phyloP scores from a whole-genome alignment of 1,140 invertebrate genomes.

The Adelges cooleyi region DNA sequence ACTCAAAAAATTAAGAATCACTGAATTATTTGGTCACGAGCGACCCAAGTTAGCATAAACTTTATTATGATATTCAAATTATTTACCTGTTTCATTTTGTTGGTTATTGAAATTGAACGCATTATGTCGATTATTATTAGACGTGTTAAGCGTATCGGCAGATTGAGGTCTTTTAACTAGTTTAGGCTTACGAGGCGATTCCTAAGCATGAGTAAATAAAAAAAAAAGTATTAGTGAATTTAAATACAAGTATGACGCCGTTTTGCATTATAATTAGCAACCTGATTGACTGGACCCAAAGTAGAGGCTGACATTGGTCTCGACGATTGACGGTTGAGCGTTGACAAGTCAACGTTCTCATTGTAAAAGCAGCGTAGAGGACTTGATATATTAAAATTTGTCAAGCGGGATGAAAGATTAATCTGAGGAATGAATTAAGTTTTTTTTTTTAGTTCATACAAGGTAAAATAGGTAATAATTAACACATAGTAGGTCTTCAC shows the following conservation, averaged over 20 bases:
- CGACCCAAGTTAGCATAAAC: no score
- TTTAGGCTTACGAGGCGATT: background rate
- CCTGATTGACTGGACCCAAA: background rate
- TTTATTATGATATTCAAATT: no score
- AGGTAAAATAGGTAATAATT: no score
- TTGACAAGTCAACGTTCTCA: background rate
- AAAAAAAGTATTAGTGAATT: background rate
- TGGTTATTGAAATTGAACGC: background rate
- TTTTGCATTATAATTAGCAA: background rate
- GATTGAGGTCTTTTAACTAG: constrained; percentile 1
- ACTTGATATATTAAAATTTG: constrained; percentile 4
- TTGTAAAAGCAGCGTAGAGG: constrained; percentile 11
- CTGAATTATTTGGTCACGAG: no score
- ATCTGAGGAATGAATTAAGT: no score
- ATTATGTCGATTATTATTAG: background rate
- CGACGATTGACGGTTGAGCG: background rate
- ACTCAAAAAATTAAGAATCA: no score
- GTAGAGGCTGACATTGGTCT: constrained; percentile 19
- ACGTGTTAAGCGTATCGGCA: background rate
- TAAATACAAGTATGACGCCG: background rate
- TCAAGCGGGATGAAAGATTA: background rate
- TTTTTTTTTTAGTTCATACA: no score
- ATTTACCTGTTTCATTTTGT: background rate
- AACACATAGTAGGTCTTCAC: no score
- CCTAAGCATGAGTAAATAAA: no score